Evolutionary conservation across 2,888 invertebrate genomes (phyloP), one percentile per base, ranked within the genome.

Genomic region (Epinotia demarniana): DNA sequence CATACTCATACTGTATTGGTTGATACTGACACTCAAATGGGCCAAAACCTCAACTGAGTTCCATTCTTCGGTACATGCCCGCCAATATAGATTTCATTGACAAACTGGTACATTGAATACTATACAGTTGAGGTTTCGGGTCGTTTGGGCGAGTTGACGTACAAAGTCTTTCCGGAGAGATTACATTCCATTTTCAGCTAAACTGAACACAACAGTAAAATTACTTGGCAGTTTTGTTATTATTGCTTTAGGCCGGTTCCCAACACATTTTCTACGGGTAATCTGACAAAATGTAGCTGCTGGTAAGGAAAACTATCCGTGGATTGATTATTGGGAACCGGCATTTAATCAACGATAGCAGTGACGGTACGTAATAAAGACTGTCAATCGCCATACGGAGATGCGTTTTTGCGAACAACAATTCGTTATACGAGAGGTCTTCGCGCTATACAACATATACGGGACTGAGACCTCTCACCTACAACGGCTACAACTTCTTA

Each of bases 141-240:
- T 9, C 39, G 39, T 39, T 9, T 39, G 39, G 9, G 1, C 39
- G 39, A 39, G 39, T 39, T 39, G 9, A 39, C 39, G 39, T 39
- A 39, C 6, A 39, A 2, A 27, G 23, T 18, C 3, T 0, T 18
- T 39, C 3, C 39, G 43, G 18, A 49, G 64, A 64, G 27, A 67
- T 57, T 67, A 39, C 39, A 55, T 57, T 57, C 33, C 13, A 67
- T 13, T 57, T 9, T 67, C 66, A 58, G 46, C 33, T 49, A 27
- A 55, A 58, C 58, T 62, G 19, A 58, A 49, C 23, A 63, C 23
- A n/a, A 6, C 13, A 27, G 18, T 63, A 71, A 62, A 60, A 72
- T 63, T 49, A 72, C 57, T 70, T 70, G 69, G 69, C 69, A 70
- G 46, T 70, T n/a, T 39, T 3, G 19, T 18, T 39, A 19, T 27